phyloP scores from a whole-genome alignment of 2,888 invertebrate genomes.

The Meliscaeva auricollis region DNA sequence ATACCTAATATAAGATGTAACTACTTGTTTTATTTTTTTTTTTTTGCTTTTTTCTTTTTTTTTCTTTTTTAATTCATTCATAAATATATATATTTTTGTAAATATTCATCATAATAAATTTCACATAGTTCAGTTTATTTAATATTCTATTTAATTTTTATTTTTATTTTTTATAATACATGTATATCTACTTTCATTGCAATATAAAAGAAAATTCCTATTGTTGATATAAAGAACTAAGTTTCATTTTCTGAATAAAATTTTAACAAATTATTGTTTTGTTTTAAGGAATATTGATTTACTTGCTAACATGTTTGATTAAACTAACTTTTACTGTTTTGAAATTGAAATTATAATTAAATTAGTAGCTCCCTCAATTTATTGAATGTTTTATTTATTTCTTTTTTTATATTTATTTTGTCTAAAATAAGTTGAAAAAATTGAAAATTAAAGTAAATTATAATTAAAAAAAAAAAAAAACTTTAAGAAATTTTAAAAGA shows the following conservation, averaged over 20 bases:
- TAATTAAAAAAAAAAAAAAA: no score
- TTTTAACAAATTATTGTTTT: conserved; percentile 45
- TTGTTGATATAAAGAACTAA: conserved; percentile 37
- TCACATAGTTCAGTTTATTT: conserved; percentile 74
- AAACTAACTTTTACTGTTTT: neutral
- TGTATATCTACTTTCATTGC: conserved; percentile 54
- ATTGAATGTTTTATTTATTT: neutral
- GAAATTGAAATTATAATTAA: neutral
- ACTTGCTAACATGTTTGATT: neutral
- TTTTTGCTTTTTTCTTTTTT: conserved; percentile 24
- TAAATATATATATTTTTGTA: conserved; percentile 77
- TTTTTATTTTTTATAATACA: conserved; percentile 45
- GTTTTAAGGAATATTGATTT: neutral
- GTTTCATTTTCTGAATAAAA: neutral
- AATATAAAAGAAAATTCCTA: conserved; percentile 65
- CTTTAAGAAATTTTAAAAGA: no score
- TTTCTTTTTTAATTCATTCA: conserved; percentile 36
- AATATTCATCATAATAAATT: conserved; percentile 77
- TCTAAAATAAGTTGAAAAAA: no score
- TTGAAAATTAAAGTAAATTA: no score
- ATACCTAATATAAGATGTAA: conserved; percentile 62
- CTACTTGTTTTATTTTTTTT: conserved; percentile 47
- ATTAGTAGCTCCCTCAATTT: conserved; percentile 1
- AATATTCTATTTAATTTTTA: conserved; percentile 66
- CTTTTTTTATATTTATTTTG: neutral